Evolutionary conservation across 2,113 vertebrate species (phyloP), one percentile per base, ranked within the genome.

Genomic region (Psettodes erumei): DNA sequence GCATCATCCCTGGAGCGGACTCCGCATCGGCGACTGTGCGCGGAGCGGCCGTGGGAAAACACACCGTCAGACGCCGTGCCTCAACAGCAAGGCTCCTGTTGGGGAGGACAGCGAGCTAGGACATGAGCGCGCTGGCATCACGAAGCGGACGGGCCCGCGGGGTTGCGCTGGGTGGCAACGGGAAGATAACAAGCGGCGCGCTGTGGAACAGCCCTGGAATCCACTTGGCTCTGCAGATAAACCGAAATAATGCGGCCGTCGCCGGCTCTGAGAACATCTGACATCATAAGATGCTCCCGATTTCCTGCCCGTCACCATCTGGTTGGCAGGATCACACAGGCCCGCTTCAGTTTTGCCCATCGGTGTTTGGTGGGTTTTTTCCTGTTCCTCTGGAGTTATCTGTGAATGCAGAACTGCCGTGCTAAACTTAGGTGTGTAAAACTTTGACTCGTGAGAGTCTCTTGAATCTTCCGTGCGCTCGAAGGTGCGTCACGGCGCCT

Each of bases 11-110:
- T 37, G 77, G 56, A 47, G 60, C 19, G 7, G 58, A 48, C 58
- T 27, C 40, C 23, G 0, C 12, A 19, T 67, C 1, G n/a, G 43
- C 51, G 6, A 66, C 59, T 16, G 12, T 53, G n/a, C 4, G 56
- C 38, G 37, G 66, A 75, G 77, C 43, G 16, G 55, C 76, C 33
- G 66, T 43, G 78, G 73, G 80, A 72, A 65, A 87, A 85, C 86
- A 86, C n/a, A 76, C 79, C 71, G 85, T 85, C 48, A 70, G 55
- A 67, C 21, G 15, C 81, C 30, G 25, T 18, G 61, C 51, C 51
- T 58, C 81, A 63, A 77, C 67, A 21, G 60, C 40, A 8, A 30
- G 70, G 10, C 72, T 81, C 54, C 16, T 60, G 21, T n/a, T 3
- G 15, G 59, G 43, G 54, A 55, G 80, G 69, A 70, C 67, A 42